phyloP scores from a whole-genome alignment of 2,797 vertebrate species.

The Pseudopleuronectes americanus region DNA sequence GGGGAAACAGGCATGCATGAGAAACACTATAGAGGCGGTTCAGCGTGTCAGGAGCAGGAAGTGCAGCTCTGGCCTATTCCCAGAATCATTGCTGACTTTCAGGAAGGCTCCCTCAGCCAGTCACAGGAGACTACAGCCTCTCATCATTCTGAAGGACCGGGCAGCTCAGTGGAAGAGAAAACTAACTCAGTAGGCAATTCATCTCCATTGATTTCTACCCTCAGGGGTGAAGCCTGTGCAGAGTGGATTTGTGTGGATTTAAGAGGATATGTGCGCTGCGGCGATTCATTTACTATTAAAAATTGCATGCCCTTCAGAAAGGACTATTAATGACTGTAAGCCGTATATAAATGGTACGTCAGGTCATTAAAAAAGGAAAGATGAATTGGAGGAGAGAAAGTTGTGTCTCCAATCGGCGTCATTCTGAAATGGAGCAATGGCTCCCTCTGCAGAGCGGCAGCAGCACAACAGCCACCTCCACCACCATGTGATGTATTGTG shows the following conservation, averaged over 20 bases:
- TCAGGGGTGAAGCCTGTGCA: conserved; percentile 31
- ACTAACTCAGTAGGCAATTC: conserved; percentile 60
- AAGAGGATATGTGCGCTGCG: conserved; percentile 26
- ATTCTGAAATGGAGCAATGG: conserved; percentile 63
- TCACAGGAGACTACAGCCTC: conserved; percentile 55
- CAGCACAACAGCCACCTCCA: conserved; percentile 7
- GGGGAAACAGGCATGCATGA: too few species aligned
- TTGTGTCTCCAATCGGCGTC: background rate
- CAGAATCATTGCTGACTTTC: conserved; percentile 62
- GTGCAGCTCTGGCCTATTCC: conserved; percentile 45
- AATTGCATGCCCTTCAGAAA: conserved; percentile 27
- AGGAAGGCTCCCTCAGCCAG: conserved; percentile 49
- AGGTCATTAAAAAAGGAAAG: conserved; percentile 17
- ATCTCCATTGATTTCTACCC: conserved; percentile 66
- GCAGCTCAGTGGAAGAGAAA: conserved; percentile 51
- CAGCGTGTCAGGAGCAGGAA: conserved; percentile 19
- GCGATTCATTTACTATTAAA: conserved; percentile 33
- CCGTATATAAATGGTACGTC: conserved; percentile 24
- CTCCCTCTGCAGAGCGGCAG: conserved; percentile 71
- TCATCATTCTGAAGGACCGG: conserved; percentile 50
- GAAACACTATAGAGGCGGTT: conserved; percentile 12
- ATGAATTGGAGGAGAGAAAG: conserved; percentile 2
- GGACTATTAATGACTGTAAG: conserved; percentile 20
- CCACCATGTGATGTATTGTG: background rate
- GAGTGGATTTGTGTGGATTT: conserved; percentile 34